phyloP scores from a whole-genome alignment of 1,140 invertebrate genomes.

The Diprion similis region DNA sequence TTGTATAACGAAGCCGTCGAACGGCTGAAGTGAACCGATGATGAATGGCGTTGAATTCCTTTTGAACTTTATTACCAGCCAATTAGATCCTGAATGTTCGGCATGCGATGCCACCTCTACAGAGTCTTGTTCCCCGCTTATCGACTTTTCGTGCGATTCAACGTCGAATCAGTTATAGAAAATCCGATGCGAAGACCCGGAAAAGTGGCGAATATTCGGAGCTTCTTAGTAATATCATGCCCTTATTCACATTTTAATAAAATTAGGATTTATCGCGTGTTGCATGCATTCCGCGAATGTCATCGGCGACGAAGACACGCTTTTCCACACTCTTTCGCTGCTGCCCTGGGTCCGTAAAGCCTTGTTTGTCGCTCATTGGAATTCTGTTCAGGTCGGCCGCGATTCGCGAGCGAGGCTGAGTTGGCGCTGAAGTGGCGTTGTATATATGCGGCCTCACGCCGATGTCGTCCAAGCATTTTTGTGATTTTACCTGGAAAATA shows the following conservation, averaged over 20 bases:
- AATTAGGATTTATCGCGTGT: not conserved
- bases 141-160: no score
- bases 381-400: not conserved
- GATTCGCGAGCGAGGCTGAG: not conserved
- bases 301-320: not conserved
- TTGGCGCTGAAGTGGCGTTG: conserved; percentile 1
- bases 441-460: not conserved
- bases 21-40: not conserved
- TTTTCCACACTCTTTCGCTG: not conserved
- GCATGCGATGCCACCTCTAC: not conserved
- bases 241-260: not conserved
- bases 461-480: not conserved
- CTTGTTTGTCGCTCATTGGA: not conserved
- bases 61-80: not conserved
- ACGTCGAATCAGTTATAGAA: not conserved
- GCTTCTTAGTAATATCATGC: not conserved
- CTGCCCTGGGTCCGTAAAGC: not conserved
- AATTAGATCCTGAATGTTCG: not conserved
- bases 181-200: not conserved
- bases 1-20: not conserved
- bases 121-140: not conserved
- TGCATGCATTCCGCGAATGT: not conserved
- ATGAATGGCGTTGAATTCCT: not conserved
- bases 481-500: conserved; percentile 5
- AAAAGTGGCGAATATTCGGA: no score